Evolutionary conservation across 2,888 invertebrate species (phyloP), one percentile per base, ranked within the genome.

Genomic region (Metopia argyrocephala): DNA sequence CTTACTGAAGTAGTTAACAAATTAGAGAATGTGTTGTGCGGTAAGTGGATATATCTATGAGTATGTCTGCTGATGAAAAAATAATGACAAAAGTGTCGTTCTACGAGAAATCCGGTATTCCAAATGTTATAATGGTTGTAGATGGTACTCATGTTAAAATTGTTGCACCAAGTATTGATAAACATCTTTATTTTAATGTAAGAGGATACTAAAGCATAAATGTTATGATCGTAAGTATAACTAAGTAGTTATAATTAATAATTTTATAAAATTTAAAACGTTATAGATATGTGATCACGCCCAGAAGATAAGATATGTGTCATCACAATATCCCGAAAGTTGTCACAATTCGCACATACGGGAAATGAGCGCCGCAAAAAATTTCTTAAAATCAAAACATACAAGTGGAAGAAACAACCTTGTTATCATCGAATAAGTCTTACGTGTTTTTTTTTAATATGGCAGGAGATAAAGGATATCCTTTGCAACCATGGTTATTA

Each of bases 241-340:
- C n/a, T n/a, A n/a, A n/a, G n/a, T n/a, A n/a, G n/a, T n/a, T n/a
- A n/a, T n/a, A n/a, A n/a, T n/a, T n/a, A n/a, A n/a, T n/a, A n/a
- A n/a, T n/a, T n/a, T n/a, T n/a, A 48, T 48, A 48, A 48, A 7
- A 3, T n/a, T 48, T 48, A 48, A 48, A 20, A 18, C n/a, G 48
- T 48, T 48, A 48, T 48, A 48, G n/a, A 50, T 18, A 50, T 50
- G 7, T 50, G 50, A n/a, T n/a, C n/a, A n/a, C n/a, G n/a, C n/a
- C n/a, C n/a, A n/a, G n/a, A n/a, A n/a, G n/a, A n/a, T n/a, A n/a
- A n/a, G n/a, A n/a, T n/a, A n/a, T n/a, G n/a, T n/a, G n/a, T n/a
- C n/a, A n/a, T n/a, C 54, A 54, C 54, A 54, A 54, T 54, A 50
- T 20, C 50, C 50, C 21, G 50, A 25, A 52, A 52, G 52, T 52